These are phyloP conservation scores for Oreotrochilus melanogaster DNA, from an alignment of 2,113 vertebrate genomes.

Conservation along the genomic window DNA sequence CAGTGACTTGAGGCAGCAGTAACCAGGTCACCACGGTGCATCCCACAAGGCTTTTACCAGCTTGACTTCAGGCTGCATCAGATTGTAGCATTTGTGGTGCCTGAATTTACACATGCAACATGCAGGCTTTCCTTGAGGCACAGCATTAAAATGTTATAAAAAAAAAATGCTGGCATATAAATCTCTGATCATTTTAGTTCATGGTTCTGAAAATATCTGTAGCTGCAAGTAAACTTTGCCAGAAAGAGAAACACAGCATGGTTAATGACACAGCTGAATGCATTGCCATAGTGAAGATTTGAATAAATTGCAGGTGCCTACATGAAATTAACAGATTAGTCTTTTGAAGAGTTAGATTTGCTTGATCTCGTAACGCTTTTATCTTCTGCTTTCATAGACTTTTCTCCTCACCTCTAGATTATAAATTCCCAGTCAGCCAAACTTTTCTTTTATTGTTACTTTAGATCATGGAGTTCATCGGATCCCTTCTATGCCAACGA, in stretches of 20 bases:
- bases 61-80: background rate
- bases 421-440: conserved; percentile 76
- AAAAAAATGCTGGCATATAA: background rate
- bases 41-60: background rate
- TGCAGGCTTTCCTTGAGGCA: background rate
- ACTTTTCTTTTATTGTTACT: conserved; percentile 87
- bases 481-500: conserved; percentile 93
- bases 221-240: background rate
- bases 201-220: background rate
- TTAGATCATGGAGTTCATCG: conserved; percentile 93
- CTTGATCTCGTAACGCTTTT: background rate
- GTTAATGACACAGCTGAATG: background rate
- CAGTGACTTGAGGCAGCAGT: rapidly evolving
- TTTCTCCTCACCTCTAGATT: conserved; percentile 29
- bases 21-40: rapidly evolving
- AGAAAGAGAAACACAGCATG: background rate
- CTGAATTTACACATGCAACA: background rate
- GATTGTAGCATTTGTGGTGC: rapidly evolving
- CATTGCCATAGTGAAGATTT: too few relatives aligned
- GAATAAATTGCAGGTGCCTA: background rate
- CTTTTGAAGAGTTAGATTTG: background rate
- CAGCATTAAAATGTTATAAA: background rate
- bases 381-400: background rate
- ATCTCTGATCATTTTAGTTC: background rate
- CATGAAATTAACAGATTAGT: background rate